Evolutionary conservation across 2,797 vertebrate species (phyloP).

Genomic region (Notolepis coatsorum): DNA sequence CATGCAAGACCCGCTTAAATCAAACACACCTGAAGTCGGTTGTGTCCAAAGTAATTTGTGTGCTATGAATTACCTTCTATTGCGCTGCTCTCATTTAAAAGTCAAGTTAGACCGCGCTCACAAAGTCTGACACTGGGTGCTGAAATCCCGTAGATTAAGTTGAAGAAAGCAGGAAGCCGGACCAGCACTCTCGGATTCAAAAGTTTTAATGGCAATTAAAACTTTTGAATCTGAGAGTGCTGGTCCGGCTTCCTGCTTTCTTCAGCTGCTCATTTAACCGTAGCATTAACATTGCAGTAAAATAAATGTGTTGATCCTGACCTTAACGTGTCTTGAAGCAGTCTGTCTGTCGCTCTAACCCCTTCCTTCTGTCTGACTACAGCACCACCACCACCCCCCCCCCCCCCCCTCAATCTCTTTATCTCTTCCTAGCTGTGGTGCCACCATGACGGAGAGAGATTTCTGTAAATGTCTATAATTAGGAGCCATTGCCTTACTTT

Average conservation of each 20-base stretch:
- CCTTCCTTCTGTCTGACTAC: neutral
- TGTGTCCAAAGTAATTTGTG: constrained; percentile 30
- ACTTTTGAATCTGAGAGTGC: too few species aligned
- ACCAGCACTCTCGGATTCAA: too few species aligned
- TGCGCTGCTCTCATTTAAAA: neutral
- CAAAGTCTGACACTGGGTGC: too few species aligned
- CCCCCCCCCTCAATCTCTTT: constrained; percentile 14
- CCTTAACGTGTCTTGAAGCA: neutral
- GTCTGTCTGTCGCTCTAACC: neutral
- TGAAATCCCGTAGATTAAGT: too few species aligned
- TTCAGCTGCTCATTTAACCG: too few species aligned
- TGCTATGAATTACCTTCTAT: neutral
- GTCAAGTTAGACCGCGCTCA: too few species aligned
- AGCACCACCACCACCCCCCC: neutral
- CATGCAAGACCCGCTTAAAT: constrained; percentile 14
- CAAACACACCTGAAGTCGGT: neutral
- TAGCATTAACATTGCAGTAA: constrained; percentile 28
- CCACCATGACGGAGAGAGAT: constrained; percentile 35
- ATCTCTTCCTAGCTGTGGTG: constrained; percentile 28
- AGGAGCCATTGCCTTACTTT: constrained; percentile 39
- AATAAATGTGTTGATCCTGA: constrained; percentile 24
- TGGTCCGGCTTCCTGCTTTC: too few species aligned
- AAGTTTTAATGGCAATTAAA: too few species aligned
- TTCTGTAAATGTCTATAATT: constrained; percentile 61
- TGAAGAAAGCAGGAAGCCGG: too few species aligned